A percentile compares a stretch with the other conserved stretches of the same genome.
phyloP scores from a whole-genome alignment of 1,140 invertebrate genomes.

The Leptinotarsa texana region DNA sequence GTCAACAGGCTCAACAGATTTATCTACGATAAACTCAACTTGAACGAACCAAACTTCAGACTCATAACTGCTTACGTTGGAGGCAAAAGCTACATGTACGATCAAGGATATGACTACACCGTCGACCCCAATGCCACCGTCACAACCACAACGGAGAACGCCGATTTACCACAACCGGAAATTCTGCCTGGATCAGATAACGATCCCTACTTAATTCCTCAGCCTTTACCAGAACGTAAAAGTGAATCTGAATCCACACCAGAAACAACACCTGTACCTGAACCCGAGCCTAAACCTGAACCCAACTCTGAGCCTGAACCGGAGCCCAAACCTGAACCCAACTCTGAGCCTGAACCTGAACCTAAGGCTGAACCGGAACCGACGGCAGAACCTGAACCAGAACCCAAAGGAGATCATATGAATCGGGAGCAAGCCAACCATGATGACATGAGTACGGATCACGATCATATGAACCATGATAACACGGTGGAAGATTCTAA shows the following conservation, averaged over 20 bases:
- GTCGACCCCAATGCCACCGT: slow-evolving; percentile 14
- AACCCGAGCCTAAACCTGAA: slow-evolving; percentile 45
- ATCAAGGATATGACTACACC: slow-evolving; percentile 35
- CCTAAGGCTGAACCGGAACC: slow-evolving; percentile 45
- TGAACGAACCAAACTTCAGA: slow-evolving; percentile 53
- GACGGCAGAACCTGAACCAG: slow-evolving; percentile 51
- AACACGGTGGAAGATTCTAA: not conserved
- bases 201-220: slow-evolving; percentile 33
- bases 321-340: slow-evolving; percentile 45
- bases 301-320: slow-evolving; percentile 35
- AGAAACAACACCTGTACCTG: slow-evolving; percentile 46
- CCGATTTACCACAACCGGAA: slow-evolving; percentile 14
- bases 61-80: slow-evolving; percentile 54
- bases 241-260: not conserved
- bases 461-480: not conserved
- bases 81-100: slow-evolving; percentile 67
- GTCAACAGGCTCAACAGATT: slow-evolving; percentile 69
- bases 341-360: slow-evolving; percentile 47
- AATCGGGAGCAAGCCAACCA: not conserved
- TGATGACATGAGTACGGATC: not conserved
- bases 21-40: slow-evolving; percentile 42
- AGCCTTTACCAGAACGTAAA: slow-evolving; percentile 19
- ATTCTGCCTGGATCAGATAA: slow-evolving; percentile 31
- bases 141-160: slow-evolving; percentile 9
- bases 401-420: slow-evolving; percentile 37